Evolutionary conservation across 2,797 vertebrate species (phyloP).

Genomic region (Lutjanus argentimaculatus): DNA sequence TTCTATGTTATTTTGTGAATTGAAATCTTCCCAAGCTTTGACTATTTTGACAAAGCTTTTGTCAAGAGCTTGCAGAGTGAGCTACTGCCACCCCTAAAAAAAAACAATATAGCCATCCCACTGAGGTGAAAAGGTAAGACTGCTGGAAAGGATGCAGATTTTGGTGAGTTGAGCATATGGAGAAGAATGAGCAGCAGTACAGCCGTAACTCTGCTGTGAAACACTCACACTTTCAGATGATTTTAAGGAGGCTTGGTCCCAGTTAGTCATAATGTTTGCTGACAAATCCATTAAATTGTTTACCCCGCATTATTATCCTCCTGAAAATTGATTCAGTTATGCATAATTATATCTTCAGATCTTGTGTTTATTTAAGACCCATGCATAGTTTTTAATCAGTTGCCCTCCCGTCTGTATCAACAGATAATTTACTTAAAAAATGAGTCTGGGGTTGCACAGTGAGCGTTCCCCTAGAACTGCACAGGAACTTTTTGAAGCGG

Average conservation of each 20-base stretch:
- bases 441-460: constrained; percentile 18
- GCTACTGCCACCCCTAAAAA: too few relatives aligned
- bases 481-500: constrained; percentile 33
- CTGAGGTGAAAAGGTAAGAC: too few relatives aligned
- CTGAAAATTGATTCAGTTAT: constrained; percentile 43
- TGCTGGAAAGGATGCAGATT: constrained; percentile 3
- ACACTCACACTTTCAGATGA: constrained; percentile 2
- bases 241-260: constrained; percentile 14
- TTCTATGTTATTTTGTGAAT: too few relatives aligned
- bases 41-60: too few relatives aligned
- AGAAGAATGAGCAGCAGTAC: constrained; percentile 18
- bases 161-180: constrained; percentile 26
- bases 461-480: constrained; percentile 3
- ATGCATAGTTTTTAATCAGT: constrained; percentile 43
- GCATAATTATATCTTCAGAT: constrained; percentile 53
- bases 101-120: too few relatives aligned
- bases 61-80: too few relatives aligned
- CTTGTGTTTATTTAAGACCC: constrained; percentile 44
- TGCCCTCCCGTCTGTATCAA: constrained; percentile 27
- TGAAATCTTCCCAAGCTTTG: too few relatives aligned
- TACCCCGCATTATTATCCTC: constrained; percentile 40
- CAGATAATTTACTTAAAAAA: constrained; percentile 46
- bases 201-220: constrained; percentile 35
- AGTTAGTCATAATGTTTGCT: constrained; percentile 43
- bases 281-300: constrained; percentile 49